These are phyloP conservation scores for Conistra vaccinii DNA, from an alignment of 2,888 invertebrate species.

Conservation along the genomic window DNA sequence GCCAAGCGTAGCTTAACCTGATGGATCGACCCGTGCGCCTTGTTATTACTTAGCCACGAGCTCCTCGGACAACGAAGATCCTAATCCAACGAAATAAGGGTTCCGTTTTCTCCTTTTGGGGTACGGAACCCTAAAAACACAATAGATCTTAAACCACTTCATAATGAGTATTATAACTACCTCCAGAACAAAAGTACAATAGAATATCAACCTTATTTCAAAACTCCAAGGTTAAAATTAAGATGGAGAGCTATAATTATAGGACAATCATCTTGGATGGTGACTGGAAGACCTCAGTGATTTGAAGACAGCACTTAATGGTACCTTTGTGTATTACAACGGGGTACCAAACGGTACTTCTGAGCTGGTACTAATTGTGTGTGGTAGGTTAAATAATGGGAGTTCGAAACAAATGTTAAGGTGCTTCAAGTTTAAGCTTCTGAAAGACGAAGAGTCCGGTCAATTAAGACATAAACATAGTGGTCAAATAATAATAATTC, in stretches of 20 bases:
- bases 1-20: no score
- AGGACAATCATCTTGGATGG: conserved; percentile 22
- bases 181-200: conserved; percentile 6
- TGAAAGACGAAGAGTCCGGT: no score
- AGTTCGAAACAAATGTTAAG: not conserved
- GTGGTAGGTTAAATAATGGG: not conserved
- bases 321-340: conserved; percentile 29
- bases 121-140: no score
- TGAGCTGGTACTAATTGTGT: not conserved
- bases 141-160: conserved; percentile 39
- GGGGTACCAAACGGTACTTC: conserved; percentile 32
- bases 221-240: not conserved
- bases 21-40: no score
- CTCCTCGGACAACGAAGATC: no score
- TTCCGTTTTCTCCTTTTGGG: no score
- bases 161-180: not conserved
- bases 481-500: no score
- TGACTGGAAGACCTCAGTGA: conserved; percentile 16
- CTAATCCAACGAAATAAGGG: no score
- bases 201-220: conserved; percentile 16
- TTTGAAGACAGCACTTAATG: conserved; percentile 42
- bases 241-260: conserved; percentile 28
- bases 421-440: no score
- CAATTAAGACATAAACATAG: no score
- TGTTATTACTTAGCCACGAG: no score